These are phyloP conservation scores for Tenebrio molitor DNA, from an alignment of 1,140 invertebrate species.

Conservation along the genomic window DNA sequence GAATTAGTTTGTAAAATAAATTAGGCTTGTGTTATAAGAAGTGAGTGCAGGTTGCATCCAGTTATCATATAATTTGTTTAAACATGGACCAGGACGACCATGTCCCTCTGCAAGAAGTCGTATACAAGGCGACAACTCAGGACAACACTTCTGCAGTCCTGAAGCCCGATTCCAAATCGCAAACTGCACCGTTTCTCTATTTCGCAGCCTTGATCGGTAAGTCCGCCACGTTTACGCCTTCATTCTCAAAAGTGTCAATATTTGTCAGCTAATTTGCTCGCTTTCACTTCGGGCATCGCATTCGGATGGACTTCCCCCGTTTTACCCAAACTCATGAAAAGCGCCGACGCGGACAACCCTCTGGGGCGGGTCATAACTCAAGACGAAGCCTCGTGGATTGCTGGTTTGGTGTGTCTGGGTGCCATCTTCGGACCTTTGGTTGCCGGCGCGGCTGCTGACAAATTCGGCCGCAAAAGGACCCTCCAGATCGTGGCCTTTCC, in stretches of 20 bases:
- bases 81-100: slow-evolving; percentile 8
- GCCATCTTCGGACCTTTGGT: slow-evolving; percentile 68
- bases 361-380: slow-evolving; percentile 62
- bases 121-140: slow-evolving; percentile 10
- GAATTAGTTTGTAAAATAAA: too few relatives aligned
- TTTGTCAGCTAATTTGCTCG: slow-evolving; percentile 14
- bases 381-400: slow-evolving; percentile 84
- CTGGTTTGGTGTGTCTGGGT: slow-evolving; percentile 82
- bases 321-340: slow-evolving; percentile 41
- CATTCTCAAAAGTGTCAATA: too few relatives aligned
- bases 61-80: neutral
- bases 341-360: slow-evolving; percentile 50
- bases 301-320: slow-evolving; percentile 66
- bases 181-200: neutral
- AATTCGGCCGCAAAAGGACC: slow-evolving; percentile 66
- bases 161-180: neutral
- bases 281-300: slow-evolving; percentile 59
- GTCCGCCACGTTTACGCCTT: neutral
- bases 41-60: too few relatives aligned
- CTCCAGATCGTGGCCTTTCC: slow-evolving; percentile 69
- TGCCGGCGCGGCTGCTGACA: slow-evolving; percentile 62
- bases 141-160: neutral
- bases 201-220: slow-evolving; percentile 8
- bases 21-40: too few relatives aligned
- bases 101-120: neutral